Evolutionary conservation across 2,113 vertebrate species (phyloP).

Genomic region (Heterotis niloticus): DNA sequence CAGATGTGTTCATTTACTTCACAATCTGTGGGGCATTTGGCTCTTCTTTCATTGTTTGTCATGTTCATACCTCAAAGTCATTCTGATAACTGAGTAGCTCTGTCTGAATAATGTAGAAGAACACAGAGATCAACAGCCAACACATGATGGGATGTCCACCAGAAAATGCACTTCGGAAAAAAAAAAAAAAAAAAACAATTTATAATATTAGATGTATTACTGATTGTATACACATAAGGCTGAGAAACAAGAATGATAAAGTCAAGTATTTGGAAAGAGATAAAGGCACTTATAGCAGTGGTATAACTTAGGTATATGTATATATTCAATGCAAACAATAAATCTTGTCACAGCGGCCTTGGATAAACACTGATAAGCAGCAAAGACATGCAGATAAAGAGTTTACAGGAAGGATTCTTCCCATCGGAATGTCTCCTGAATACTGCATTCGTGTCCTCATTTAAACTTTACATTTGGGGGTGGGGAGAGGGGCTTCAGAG

Average conservation of each 20-base stretch:
- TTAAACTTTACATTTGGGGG: background rate
- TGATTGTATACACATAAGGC: background rate
- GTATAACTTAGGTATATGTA: background rate
- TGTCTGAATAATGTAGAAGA: background rate
- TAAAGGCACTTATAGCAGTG: background rate
- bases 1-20: background rate
- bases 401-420: background rate
- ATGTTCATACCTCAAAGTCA: background rate
- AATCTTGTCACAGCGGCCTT: background rate
- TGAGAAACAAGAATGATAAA: background rate
- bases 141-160: background rate
- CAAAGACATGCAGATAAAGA: background rate
- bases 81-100: background rate
- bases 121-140: background rate
- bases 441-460: background rate
- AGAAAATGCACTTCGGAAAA: too few relatives aligned
- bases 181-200: background rate
- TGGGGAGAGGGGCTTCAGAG: background rate
- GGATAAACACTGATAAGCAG: background rate
- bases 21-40: background rate
- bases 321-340: background rate
- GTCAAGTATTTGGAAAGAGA: background rate
- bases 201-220: background rate
- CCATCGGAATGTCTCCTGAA: background rate
- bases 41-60: background rate